Base-by-base conservation (phyloP, 2,888 invertebrate species). In the Caenorhabditis uteleia region DNA sequence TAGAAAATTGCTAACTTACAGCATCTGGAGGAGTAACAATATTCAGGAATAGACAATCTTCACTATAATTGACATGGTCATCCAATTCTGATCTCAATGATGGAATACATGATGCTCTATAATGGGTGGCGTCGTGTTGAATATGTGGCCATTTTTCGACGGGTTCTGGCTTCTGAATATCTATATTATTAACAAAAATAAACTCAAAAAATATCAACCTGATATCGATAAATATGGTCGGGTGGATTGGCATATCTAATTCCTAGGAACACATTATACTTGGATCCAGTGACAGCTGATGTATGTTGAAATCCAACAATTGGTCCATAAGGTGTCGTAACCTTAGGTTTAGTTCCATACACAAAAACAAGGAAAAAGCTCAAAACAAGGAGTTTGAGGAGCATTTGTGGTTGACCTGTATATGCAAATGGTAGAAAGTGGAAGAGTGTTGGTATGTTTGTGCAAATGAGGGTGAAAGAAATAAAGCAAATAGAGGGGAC, bases 1-100 rank as follows among this genome's bases (percentile, higher is more conserved):
- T 18, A 38, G n/a, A 12, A 38, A 16, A 10, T 12, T 38, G 14
- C 23, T 31, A 10, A 51, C 51, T 43, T 29, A 64, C 64, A 21
- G 57, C 53, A 25, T 64, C 45, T 25, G 53, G 40, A 8, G 75
- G 75, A 2, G 73, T 71, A 1, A 75, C 61, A 27, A 75, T 71
- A 42, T 75, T 75, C 23, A 75, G 42, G 54, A 75, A 75, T 0
- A 75, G 67, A 16, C 75, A 75, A 44, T 75, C 75, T 36, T 75
- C 75, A 33, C 64, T 60, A 60, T 68, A 71, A 39, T 71, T 73
- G 3, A 59, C 61, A 26, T 74, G 62, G 8, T 67, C 57, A 5
- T 55, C 54, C 0, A 74, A 50, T 10, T 61, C 69, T 1, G 62
- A 55, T 5, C 64, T 34, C 6, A 61, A 47, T 8, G 65, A 64